Percentiles rank a stretch among this genome's conserved stretches.
phyloP scores from a whole-genome alignment of 2,797 vertebrate species.

The Gallinago stenura region DNA sequence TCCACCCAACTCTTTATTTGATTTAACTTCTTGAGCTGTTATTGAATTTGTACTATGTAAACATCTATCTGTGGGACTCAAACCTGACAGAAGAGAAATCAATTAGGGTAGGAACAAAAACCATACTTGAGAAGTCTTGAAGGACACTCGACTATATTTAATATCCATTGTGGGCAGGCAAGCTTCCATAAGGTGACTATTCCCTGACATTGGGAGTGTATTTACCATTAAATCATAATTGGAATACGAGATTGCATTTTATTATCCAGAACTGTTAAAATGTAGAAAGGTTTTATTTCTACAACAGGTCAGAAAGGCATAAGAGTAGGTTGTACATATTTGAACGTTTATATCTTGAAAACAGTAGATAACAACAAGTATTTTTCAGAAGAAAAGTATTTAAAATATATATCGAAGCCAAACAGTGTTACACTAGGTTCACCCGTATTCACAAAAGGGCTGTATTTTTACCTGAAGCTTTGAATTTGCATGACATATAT shows the following conservation, averaged over 20 bases:
- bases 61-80: constrained; percentile 51
- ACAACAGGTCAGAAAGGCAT: neutral
- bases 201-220: constrained; percentile 59
- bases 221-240: constrained; percentile 79
- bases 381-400: no score
- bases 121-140: constrained; percentile 72
- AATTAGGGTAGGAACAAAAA: constrained; percentile 60
- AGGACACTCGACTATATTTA: constrained; percentile 73
- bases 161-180: constrained; percentile 69
- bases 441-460: constrained; percentile 71
- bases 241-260: constrained; percentile 72
- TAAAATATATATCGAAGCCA: constrained; percentile 54
- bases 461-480: constrained; percentile 73
- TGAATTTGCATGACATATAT: constrained; percentile 77
- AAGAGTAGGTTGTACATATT: constrained; percentile 4
- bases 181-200: constrained; percentile 71
- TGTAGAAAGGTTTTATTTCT: constrained; percentile 22
- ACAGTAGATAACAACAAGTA: constrained; percentile 53
- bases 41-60: constrained; percentile 49
- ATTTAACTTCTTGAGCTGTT: constrained; percentile 36
- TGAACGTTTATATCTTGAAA: constrained; percentile 24
- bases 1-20: constrained; percentile 1
- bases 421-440: constrained; percentile 67
- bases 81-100: constrained; percentile 62
- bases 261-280: constrained; percentile 69